These are phyloP conservation scores for Gordius sp. DNA, from an alignment of 2,888 invertebrate genomes.

Conservation along the genomic window DNA sequence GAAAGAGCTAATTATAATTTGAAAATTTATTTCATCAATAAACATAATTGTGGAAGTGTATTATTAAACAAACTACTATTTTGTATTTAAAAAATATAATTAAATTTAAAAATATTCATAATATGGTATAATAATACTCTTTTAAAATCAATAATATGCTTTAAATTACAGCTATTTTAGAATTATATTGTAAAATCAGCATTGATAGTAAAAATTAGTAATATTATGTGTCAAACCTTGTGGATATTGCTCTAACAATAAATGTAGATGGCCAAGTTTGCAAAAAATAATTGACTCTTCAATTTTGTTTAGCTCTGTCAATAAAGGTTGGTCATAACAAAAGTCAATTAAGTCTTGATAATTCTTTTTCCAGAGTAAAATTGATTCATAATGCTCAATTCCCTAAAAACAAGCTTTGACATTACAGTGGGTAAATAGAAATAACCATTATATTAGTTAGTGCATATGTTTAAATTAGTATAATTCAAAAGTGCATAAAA, in stretches of 20 bases:
- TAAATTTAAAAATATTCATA: too few relatives aligned
- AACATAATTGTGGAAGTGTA: background rate
- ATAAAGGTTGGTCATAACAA: background rate
- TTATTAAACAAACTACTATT: background rate
- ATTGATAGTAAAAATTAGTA: background rate
- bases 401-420: too few relatives aligned
- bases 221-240: background rate
- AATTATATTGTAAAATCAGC: background rate
- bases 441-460: too few relatives aligned
- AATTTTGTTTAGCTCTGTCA: background rate
- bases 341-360: background rate
- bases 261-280: background rate
- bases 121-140: too few relatives aligned
- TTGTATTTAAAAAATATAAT: too few relatives aligned
- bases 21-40: background rate
- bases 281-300: background rate
- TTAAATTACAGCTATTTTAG: background rate
- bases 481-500: too few relatives aligned
- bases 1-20: conserved; percentile 12
- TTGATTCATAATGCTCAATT: conserved; percentile 4
- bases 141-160: background rate
- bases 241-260: conserved; percentile 3
- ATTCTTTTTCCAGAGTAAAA: conserved; percentile 11
- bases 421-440: too few relatives aligned
- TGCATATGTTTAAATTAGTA: too few relatives aligned